Conservation (phyloP, 1,140 invertebrate species). For the Chrysomallon squamiferum region DNA sequence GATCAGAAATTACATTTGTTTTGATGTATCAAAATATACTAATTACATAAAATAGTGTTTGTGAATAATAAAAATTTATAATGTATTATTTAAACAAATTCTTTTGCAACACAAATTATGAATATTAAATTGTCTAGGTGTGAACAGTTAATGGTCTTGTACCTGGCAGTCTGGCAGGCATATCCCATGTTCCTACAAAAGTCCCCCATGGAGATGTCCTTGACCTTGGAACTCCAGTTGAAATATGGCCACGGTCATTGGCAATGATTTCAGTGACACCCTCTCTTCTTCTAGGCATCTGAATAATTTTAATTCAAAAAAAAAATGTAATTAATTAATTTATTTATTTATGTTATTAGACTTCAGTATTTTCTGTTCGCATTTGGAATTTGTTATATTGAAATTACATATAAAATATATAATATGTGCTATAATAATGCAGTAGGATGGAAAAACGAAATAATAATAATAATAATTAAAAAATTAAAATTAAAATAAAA, state of each 20-base stretch:
- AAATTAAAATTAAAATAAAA: too few species aligned
- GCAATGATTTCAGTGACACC: constrained; percentile 56
- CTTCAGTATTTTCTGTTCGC: neutral
- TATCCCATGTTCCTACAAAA: constrained; percentile 62
- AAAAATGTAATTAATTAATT: neutral
- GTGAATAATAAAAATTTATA: too few species aligned
- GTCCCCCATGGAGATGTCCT: constrained; percentile 59
- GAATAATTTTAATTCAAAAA: neutral
- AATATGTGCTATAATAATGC: too few species aligned
- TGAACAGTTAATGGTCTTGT: neutral
- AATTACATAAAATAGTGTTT: too few species aligned
- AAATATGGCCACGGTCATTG: constrained; percentile 55
- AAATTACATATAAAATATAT: too few species aligned
- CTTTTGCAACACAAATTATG: too few species aligned
- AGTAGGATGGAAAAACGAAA: too few species aligned
- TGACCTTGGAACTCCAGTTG: constrained; percentile 47
- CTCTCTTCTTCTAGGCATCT: constrained; percentile 32
- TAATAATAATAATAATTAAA: too few species aligned
- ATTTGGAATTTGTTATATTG: neutral
- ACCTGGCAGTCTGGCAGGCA: constrained; percentile 60
- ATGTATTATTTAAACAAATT: too few species aligned
- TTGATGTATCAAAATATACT: too few species aligned
- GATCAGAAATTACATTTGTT: too few species aligned
- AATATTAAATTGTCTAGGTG: too few species aligned
- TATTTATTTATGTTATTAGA: neutral